These are phyloP conservation scores for Zaprionus camerounensis DNA, from an alignment of 1,140 invertebrate genomes.

Conservation along the genomic window DNA sequence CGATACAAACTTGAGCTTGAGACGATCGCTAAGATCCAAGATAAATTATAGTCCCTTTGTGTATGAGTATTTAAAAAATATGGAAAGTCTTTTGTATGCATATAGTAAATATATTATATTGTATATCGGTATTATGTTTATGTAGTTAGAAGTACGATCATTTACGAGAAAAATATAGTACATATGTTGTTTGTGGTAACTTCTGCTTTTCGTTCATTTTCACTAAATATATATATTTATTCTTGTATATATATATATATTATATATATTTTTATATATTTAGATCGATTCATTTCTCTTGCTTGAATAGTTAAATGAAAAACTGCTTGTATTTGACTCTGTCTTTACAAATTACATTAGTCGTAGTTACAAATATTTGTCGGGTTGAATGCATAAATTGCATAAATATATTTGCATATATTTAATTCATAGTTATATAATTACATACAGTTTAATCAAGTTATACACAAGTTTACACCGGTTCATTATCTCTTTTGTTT, in stretches of 20 bases:
- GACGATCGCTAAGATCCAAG: constrained; percentile 15
- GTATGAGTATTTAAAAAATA: constrained; percentile 38
- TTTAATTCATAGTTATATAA: constrained; percentile 49
- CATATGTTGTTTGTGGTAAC: constrained; percentile 57
- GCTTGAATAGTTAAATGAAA: constrained; percentile 56
- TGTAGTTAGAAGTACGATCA: constrained; percentile 35
- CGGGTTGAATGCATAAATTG: constrained; percentile 59
- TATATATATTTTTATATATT: constrained; percentile 41
- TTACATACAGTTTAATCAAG: constrained; percentile 74
- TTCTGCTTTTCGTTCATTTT: constrained; percentile 37
- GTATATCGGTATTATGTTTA: constrained; percentile 19
- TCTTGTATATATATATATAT: constrained; percentile 34
- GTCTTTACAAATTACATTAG: constrained; percentile 47
- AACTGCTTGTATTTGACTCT: constrained; percentile 30
- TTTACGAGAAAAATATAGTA: constrained; percentile 79
- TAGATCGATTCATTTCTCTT: constrained; percentile 37
- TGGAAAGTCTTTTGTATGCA: constrained; percentile 44
- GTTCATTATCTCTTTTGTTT: constrained; percentile 22
- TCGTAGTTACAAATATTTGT: constrained; percentile 42
- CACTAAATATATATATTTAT: constrained; percentile 54
- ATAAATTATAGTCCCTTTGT: constrained; percentile 36
- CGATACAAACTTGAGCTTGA: constrained; percentile 39
- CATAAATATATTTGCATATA: constrained; percentile 79
- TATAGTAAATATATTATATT: constrained; percentile 29
- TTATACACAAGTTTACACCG: constrained; percentile 39